Conservation (phyloP, 2,113 vertebrate genomes). For the Heterotilapia buettikoferi region DNA sequence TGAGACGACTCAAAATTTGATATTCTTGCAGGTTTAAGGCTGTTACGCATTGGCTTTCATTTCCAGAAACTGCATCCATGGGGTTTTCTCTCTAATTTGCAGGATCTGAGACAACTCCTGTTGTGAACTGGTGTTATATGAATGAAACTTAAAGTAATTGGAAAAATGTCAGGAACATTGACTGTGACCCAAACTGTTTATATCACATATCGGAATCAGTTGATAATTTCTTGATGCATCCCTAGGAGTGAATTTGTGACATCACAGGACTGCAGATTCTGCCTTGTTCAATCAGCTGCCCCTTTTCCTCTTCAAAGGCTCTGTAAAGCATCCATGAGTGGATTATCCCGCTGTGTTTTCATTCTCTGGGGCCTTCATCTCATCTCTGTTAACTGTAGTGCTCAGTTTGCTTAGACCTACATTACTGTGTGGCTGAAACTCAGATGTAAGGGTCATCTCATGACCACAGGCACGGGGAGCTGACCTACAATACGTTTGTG, state of each 20-base stretch:
- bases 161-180: neutral
- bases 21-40: neutral
- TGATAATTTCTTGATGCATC: neutral
- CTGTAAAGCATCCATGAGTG: neutral
- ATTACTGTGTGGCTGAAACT: neutral
- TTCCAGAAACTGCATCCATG: neutral
- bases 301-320: neutral
- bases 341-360: neutral
- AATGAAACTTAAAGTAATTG: neutral
- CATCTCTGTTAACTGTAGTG: neutral
- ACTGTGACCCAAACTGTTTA: neutral
- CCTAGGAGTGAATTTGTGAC: neutral
- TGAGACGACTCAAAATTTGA: neutral
- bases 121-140: neutral
- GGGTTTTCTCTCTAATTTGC: neutral
- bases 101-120: neutral
- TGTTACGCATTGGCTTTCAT: neutral
- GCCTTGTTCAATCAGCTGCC: neutral
- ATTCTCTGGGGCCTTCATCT: slow-evolving; percentile 11
- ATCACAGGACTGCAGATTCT: neutral
- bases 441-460: slow-evolving; percentile 5
- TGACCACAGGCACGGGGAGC: slow-evolving; percentile 7
- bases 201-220: neutral
- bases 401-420: slow-evolving; percentile 2
- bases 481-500: slow-evolving; percentile 10